These are phyloP conservation scores for Zosterops japonicus DNA, from an alignment of 2,113 vertebrate species.

Conservation along the genomic window DNA sequence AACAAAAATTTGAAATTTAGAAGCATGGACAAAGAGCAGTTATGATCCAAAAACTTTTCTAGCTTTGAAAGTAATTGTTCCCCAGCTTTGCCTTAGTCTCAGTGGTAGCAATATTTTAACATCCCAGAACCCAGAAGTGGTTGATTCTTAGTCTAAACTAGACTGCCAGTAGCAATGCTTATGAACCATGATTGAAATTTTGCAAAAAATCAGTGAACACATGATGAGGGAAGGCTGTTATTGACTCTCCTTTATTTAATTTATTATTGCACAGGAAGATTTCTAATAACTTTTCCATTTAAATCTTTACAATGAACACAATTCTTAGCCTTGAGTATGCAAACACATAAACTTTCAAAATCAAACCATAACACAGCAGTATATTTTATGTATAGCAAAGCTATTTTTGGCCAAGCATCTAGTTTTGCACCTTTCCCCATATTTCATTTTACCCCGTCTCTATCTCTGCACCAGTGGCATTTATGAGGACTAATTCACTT, in stretches of 20 bases:
- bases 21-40: not conserved
- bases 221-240: rapidly evolving
- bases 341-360: not conserved
- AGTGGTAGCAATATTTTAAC: not conserved
- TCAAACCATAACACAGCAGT: not conserved
- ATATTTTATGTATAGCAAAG: not conserved
- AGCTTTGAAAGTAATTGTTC: not conserved
- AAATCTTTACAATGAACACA: not conserved
- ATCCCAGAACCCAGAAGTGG: not conserved
- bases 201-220: not conserved
- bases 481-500: not conserved
- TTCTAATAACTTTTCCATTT: not conserved
- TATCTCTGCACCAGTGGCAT: not conserved
- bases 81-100: not conserved
- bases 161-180: not conserved
- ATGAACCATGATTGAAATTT: not conserved
- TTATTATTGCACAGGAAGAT: not conserved
- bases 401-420: not conserved
- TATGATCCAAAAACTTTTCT: not conserved
- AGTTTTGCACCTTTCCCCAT: not conserved
- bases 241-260: not conserved
- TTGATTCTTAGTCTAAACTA: not conserved
- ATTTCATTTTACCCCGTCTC: not conserved
- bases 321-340: not conserved
- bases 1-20: not conserved